Percentiles rank a stretch among this genome's conserved stretches.
Evolutionary conservation across 2,797 vertebrate genomes (phyloP).

Genomic region (Dromococcyx pavoninus): DNA sequence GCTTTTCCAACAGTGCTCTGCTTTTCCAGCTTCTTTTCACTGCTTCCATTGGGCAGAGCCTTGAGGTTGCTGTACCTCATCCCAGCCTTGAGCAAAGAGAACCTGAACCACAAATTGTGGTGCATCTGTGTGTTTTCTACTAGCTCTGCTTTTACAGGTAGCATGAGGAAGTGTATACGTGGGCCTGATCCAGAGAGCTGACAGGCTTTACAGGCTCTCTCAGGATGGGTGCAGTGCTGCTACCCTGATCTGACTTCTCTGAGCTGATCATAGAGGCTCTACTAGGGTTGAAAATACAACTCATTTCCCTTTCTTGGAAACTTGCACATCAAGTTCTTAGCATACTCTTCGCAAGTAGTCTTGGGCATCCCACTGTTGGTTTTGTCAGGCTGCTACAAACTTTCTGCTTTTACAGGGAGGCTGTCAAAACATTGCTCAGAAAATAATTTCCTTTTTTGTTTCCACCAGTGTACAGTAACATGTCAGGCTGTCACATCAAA

Average conservation of each 20-base stretch:
- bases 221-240: background rate
- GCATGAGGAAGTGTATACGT: background rate
- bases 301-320: background rate
- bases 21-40: background rate
- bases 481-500: background rate
- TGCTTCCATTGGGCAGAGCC: background rate
- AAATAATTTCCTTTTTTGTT: background rate
- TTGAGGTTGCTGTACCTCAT: background rate
- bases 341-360: background rate
- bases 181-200: background rate
- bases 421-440: slow-evolving; percentile 17
- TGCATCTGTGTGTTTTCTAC: background rate
- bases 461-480: background rate
- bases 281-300: background rate
- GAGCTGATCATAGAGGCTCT: background rate
- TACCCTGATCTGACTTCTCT: background rate
- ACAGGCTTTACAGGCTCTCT: background rate
- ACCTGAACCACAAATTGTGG: background rate
- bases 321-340: background rate
- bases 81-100: background rate
- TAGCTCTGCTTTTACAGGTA: background rate
- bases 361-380: background rate
- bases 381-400: background rate
- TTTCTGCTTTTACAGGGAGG: background rate
- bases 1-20: background rate